A percentile compares a stretch with the other conserved stretches of the same genome.
Conservation (phyloP, 2,888 invertebrate genomes). For the Agrotis segetum region DNA sequence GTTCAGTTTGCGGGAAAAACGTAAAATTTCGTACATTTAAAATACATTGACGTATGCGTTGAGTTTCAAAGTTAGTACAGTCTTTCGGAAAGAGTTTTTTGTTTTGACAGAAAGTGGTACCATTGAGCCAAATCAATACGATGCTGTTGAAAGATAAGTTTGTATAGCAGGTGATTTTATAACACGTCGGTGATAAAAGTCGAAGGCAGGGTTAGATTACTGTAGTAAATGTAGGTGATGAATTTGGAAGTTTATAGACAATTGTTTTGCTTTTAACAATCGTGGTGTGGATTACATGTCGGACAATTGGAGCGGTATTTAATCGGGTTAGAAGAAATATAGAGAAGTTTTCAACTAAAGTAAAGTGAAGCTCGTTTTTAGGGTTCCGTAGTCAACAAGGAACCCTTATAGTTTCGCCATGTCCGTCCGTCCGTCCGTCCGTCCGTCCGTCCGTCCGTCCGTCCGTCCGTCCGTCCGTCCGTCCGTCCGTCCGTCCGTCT, state of each 20-base stretch:
- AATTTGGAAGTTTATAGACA: slow-evolving; percentile 36
- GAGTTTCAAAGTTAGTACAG: slow-evolving; percentile 50
- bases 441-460: too few species aligned
- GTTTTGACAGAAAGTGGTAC: slow-evolving; percentile 32
- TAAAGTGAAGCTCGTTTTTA: too few species aligned
- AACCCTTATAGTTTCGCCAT: too few species aligned
- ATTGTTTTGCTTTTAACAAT: slow-evolving; percentile 20
- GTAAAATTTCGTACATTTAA: slow-evolving; percentile 65
- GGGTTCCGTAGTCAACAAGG: too few species aligned
- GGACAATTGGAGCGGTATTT: not conserved
- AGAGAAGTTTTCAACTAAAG: not conserved
- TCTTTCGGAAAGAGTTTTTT: slow-evolving; percentile 44
- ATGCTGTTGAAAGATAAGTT: slow-evolving; percentile 13
- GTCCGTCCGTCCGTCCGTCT: too few species aligned
- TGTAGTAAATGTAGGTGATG: slow-evolving; percentile 22
- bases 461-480: too few species aligned
- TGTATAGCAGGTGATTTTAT: slow-evolving; percentile 28
- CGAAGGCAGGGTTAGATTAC: slow-evolving; percentile 44
- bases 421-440: too few species aligned
- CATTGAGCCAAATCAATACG: slow-evolving; percentile 34
- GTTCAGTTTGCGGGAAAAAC: slow-evolving; percentile 67
- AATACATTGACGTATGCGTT: slow-evolving; percentile 60
- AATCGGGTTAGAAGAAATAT: not conserved
- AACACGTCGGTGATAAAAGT: slow-evolving; percentile 38
- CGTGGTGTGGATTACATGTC: not conserved